Base-by-base conservation (phyloP, 2,888 invertebrate genomes). In the Trachelus troglodyta region DNA sequence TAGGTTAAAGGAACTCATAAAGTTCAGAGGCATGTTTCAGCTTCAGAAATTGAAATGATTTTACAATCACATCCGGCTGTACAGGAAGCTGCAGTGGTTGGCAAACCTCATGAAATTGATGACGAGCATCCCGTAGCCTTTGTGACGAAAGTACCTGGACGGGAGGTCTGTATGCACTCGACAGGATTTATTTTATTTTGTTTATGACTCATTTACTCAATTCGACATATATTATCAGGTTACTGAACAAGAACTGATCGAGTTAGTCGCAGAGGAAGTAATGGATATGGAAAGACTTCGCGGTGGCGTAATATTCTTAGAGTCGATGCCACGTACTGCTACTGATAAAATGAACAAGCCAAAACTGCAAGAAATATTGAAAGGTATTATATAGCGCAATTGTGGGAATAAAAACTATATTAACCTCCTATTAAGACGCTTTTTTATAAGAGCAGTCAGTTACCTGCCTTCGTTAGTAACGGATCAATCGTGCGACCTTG, bases 51-150 rank as follows among this genome's bases (percentile, higher is more conserved):
- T 9, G 91, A 91, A 77, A 78, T 73, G 40, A 23, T 86, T 0
- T 75, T 91, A 12, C 76, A 80, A 15, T 68, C 80, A 4, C 89
- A 90, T 81, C 85, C 88, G 3, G 87, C 78, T 0, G 86, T 91
- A 0, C 23, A 81, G 6, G 90, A 91, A 81, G 90, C 79, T 12
- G 89, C 85, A 2, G 90, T 91, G 4, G 84, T 90, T 1, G 83
- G 86, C 1, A 77, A 87, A 35, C 88, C 88, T 4, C 86, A 90
- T 79, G 73, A 81, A 1, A 69, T 81, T 1, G 89, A 90, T 30
- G 79, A 83, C 2, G 88, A 90, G 56, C 87, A 86, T 69, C 91
- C 90, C 1, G 74, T 90, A 74, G 91, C 90, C n/a, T 90, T 89
- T 71, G 84, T 91, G 12, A 81, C 78, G 3, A 86, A 74, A 77